These are phyloP conservation scores for Zaprionus taronus DNA, from an alignment of 1,140 invertebrate species.

Conservation along the genomic window DNA sequence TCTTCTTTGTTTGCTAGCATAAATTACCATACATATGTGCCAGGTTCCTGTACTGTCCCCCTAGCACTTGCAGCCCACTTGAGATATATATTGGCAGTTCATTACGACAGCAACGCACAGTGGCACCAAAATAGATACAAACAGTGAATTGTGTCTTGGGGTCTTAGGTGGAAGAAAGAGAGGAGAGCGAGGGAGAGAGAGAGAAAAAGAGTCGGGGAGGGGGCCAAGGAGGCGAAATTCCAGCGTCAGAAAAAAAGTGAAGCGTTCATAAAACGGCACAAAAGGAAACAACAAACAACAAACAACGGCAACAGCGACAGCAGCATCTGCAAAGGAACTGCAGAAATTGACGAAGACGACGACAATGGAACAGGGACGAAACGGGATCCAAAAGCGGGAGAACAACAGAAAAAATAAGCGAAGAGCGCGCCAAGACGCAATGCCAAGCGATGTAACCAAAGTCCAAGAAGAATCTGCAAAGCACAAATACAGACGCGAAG, in stretches of 20 bases:
- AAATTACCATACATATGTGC: constrained; percentile 40
- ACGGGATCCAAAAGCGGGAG: constrained; percentile 7
- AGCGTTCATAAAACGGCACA: constrained; percentile 79
- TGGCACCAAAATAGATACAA: constrained; percentile 26
- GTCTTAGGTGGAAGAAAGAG: not conserved
- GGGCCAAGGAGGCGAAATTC: constrained; percentile 51
- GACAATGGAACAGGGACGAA: constrained; percentile 10
- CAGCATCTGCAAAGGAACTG: constrained; percentile 9
- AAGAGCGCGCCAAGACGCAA: constrained; percentile 26
- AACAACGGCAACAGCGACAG: constrained; percentile 21
- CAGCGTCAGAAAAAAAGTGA: constrained; percentile 74
- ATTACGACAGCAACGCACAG: constrained; percentile 29
- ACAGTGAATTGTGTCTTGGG: not conserved
- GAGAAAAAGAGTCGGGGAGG: too few relatives aligned
- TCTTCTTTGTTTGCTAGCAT: constrained; percentile 12
- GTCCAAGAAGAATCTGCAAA: constrained; percentile 48
- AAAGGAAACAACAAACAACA: constrained; percentile 66
- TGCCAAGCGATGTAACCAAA: constrained; percentile 63
- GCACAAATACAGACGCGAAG: constrained; percentile 6
- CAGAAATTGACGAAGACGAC: constrained; percentile 6
- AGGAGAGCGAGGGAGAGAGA: not conserved
- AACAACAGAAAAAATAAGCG: constrained; percentile 20
- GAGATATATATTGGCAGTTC: constrained; percentile 42
- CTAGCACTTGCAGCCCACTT: not conserved
- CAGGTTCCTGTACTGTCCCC: not conserved